A percentile compares a stretch with the other conserved stretches of the same genome.
These are phyloP conservation scores for Cryptus viduatorius DNA, from an alignment of 2,888 invertebrate genomes.

Conservation along the genomic window DNA sequence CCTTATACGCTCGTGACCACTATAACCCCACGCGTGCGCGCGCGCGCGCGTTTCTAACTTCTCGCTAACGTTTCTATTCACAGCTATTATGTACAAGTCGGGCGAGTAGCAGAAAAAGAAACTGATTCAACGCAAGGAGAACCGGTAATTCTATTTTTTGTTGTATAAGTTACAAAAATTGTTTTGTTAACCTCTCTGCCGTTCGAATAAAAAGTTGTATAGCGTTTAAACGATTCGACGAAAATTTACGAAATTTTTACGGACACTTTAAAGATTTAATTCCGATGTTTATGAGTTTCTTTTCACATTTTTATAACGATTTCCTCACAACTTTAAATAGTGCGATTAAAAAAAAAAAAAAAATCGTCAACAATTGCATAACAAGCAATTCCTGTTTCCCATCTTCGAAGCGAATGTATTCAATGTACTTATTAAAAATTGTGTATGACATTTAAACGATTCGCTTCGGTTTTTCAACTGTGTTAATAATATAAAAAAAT, in stretches of 20 bases:
- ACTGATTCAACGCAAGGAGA: conserved; percentile 2
- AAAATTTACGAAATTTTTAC: not conserved
- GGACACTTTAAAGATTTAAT: not conserved
- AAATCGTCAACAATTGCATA: too few relatives aligned
- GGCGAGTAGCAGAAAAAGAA: conserved; percentile 41
- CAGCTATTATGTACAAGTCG: conserved; percentile 29
- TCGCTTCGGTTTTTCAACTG: not conserved
- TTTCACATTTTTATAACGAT: not conserved
- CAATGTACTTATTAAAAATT: not conserved
- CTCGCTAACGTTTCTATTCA: conserved; percentile 5
- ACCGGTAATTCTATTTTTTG: conserved; percentile 11
- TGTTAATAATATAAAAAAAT: not conserved
- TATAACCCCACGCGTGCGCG: conserved; percentile 21
- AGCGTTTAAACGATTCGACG: not conserved
- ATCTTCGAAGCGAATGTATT: too few relatives aligned
- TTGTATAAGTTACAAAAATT: conserved; percentile 32
- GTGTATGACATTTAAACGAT: not conserved
- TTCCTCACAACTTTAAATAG: too few relatives aligned
- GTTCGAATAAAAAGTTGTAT: not conserved
- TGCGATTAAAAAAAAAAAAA: too few relatives aligned
- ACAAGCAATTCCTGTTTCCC: too few relatives aligned
- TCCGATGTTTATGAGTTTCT: not conserved
- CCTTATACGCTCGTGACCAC: conserved; percentile 22
- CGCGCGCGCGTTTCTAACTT: conserved; percentile 12
- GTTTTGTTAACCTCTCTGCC: not conserved